Conservation (phyloP, 2,113 vertebrate genomes). For the Ariopsis seemanni region DNA sequence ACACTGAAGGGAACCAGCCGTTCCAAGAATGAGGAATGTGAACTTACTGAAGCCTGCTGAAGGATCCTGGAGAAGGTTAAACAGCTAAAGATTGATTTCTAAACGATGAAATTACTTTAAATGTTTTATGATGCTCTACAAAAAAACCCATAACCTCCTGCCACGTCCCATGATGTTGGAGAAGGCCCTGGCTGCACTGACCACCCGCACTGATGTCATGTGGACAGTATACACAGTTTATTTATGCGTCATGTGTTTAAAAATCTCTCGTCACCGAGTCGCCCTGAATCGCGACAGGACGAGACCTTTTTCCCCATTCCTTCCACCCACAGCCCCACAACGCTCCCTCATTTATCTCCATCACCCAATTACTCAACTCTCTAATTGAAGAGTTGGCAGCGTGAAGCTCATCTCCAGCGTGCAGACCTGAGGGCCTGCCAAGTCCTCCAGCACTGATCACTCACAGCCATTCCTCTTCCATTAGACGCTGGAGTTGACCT, state of each 20-base stretch:
- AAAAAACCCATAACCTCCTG: background rate
- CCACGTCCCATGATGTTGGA: background rate
- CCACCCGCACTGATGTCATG: slow-evolving; percentile 42
- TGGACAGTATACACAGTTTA: slow-evolving; percentile 42
- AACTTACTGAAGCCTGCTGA: background rate
- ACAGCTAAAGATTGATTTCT: background rate
- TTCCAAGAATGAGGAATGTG: background rate
- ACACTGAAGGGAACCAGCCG: background rate
- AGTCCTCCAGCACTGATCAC: slow-evolving; percentile 54
- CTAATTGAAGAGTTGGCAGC: slow-evolving; percentile 72
- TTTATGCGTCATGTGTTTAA: slow-evolving; percentile 58
- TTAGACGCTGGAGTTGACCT: slow-evolving; percentile 61
- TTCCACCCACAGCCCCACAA: slow-evolving; percentile 57
- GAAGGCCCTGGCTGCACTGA: slow-evolving; percentile 1
- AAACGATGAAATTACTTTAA: background rate
- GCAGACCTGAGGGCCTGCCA: slow-evolving; percentile 52
- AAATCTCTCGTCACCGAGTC: slow-evolving; percentile 43
- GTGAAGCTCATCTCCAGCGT: slow-evolving; percentile 18
- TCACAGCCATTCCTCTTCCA: slow-evolving; percentile 62
- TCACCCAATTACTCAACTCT: slow-evolving; percentile 68
- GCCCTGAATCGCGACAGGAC: slow-evolving; percentile 19
- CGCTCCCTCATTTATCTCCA: slow-evolving; percentile 59
- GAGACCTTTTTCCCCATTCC: slow-evolving; percentile 56
- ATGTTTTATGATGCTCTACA: background rate
- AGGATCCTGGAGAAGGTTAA: background rate